A percentile compares a stretch with the other conserved stretches of the same genome.
These are phyloP conservation scores for Phallusia fumigata DNA, from an alignment of 23 tunicate species.

Conservation along the genomic window DNA sequence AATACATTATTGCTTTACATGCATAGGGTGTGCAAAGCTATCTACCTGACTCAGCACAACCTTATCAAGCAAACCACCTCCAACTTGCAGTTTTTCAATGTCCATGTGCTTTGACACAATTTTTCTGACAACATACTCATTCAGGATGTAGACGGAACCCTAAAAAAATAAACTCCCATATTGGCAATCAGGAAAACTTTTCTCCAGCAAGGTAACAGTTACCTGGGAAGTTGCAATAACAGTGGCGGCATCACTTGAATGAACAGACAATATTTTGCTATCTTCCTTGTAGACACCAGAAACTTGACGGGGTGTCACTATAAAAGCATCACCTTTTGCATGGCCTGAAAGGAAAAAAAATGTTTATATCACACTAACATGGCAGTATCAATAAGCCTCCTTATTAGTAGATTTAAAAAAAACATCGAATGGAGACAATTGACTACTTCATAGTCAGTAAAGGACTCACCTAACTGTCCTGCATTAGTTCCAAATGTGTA, in stretches of 20 bases:
- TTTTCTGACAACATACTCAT: slow-evolving; percentile 63
- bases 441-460: background rate
- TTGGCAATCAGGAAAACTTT: background rate
- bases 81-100: slow-evolving; percentile 61
- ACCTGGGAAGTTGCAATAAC: slow-evolving; percentile 69
- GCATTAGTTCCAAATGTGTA: slow-evolving; percentile 92
- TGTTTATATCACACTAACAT: too few relatives aligned
- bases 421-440: background rate
- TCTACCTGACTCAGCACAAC: slow-evolving; percentile 45
- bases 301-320: slow-evolving; percentile 69
- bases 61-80: slow-evolving; percentile 69
- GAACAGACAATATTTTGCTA: slow-evolving; percentile 39
- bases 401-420: too few relatives aligned
- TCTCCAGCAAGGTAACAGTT: background rate
- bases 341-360: slow-evolving; percentile 52
- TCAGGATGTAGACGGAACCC: slow-evolving; percentile 65
- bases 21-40: too few relatives aligned
- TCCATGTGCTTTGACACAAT: slow-evolving; percentile 67
- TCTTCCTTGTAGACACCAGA: slow-evolving; percentile 61
- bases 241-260: slow-evolving; percentile 80
- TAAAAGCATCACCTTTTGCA: slow-evolving; percentile 57
- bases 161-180: background rate
- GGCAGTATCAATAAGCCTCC: too few relatives aligned
- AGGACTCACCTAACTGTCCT: slow-evolving; percentile 73
- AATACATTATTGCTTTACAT: too few relatives aligned